Base-by-base conservation (phyloP, 2,797 vertebrate species). In the Discoglossus pictus region DNA sequence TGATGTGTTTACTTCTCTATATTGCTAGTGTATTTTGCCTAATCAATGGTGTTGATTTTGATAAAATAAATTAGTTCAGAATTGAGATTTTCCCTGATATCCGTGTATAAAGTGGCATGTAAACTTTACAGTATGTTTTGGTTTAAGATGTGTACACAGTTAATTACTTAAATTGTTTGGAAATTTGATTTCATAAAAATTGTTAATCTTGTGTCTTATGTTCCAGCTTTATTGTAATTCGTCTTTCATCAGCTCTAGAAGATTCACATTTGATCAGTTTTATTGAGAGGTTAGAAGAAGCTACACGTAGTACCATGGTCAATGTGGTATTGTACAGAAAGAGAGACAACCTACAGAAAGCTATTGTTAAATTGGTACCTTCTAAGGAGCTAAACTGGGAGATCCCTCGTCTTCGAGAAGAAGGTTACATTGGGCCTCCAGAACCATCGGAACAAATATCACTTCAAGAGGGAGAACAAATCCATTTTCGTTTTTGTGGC, bases 391-490 rank as follows among this genome's bases (percentile, higher is more conserved):
- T 93, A 74, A 65, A 72, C 68, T 83, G 86, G 72, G 82, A 88
- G 23, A 54, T 93, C 65, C 76, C 80, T 72, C 84, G 65, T 44
- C 83, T 95, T 31, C 71, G 53, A n/a, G 77, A 79, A 1, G 83
- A 80, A 61, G 89, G 87, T 2, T 91, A 88, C 74, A 61, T 51
- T 25, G 84, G 84, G 2, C 86, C 86, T 15, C 74, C 75, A 39
- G 89, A 93, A 47, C 81, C 86, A 21, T 90, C 87, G 0, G 47
- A 82, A 0, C 87, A 89, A 59, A 89, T 95, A 66, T 74, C 74
- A 40, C 84, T 97, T 82, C 76, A 60, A 61, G 92, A 97, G 66
- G 92, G 93, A 72, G 91, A 96, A 7, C 90, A 92, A 74, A 84
- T 96, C 48, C 75, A 92, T 61, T 83, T 95, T 12, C 80, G 62